phyloP scores from a whole-genome alignment of 2,797 vertebrate genomes.

The Strix occidentalis region DNA sequence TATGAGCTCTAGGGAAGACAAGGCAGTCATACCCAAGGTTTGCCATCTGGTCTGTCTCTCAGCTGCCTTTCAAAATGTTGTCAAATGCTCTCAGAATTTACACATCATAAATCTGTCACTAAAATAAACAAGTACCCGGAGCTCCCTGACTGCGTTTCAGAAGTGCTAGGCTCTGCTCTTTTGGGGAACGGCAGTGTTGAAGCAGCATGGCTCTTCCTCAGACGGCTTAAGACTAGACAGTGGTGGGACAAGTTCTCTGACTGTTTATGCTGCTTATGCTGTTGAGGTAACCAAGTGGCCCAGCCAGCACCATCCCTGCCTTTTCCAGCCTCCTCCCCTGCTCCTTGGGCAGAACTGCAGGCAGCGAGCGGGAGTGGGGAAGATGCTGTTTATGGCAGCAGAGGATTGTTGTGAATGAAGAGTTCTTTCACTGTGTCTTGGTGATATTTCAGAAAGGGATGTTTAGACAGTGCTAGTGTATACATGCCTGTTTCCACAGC shows the following conservation, averaged over 20 bases:
- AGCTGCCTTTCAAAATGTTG: slow-evolving; percentile 7
- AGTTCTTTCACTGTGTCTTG: neutral
- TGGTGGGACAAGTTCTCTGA: neutral
- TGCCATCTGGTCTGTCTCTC: slow-evolving; percentile 9
- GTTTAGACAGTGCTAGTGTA: neutral
- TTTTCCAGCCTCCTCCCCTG: neutral
- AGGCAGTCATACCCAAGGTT: neutral
- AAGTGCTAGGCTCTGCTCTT: neutral
- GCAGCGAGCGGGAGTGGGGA: neutral
- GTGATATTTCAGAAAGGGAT: neutral
- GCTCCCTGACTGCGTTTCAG: neutral
- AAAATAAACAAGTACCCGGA: neutral
- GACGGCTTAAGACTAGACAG: neutral
- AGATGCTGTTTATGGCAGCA: neutral
- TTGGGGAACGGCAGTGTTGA: neutral
- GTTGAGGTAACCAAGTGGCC: too few species aligned
- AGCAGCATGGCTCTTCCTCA: neutral
- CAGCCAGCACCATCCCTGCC: neutral
- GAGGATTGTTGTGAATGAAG: neutral
- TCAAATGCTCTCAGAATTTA: slow-evolving; percentile 10
- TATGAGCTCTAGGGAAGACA: neutral
- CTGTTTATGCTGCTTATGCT: neutral
- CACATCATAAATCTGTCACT: slow-evolving; percentile 10
- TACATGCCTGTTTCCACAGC: neutral
- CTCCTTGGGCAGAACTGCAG: neutral